Conservation (phyloP, 2,888 invertebrate species). For the Rhaphigaster nebulosa region DNA sequence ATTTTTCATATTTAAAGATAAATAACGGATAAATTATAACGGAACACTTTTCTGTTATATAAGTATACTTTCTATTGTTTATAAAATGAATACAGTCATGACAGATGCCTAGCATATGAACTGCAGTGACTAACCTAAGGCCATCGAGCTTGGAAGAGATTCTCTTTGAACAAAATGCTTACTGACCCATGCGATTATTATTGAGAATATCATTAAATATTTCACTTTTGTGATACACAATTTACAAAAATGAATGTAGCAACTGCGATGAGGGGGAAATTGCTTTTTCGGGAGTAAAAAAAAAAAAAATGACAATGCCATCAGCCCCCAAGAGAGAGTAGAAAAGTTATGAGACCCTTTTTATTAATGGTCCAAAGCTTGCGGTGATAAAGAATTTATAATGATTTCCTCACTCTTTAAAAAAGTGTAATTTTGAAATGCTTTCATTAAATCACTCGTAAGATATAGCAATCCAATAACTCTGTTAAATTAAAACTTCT, state of each 20-base stretch:
- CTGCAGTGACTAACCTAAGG: neutral
- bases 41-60: neutral
- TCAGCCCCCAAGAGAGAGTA: neutral
- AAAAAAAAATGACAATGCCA: neutral
- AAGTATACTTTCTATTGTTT: neutral
- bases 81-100: neutral
- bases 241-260: neutral
- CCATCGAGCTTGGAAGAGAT: neutral
- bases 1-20: neutral
- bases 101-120: neutral
- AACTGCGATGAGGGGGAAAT: neutral
- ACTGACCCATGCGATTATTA: neutral
- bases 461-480: neutral
- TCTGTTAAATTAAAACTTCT: neutral
- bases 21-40: neutral
- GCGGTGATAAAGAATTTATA: neutral
- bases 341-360: slow-evolving; percentile 25
- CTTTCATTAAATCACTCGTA: neutral
- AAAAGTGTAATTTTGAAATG: neutral
- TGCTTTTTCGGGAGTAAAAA: neutral
- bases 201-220: neutral
- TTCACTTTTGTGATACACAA: neutral
- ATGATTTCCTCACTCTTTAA: neutral
- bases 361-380: neutral
- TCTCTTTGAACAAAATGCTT: neutral